Conservation (phyloP, 2,888 invertebrate species). For the Seira musarum region DNA sequence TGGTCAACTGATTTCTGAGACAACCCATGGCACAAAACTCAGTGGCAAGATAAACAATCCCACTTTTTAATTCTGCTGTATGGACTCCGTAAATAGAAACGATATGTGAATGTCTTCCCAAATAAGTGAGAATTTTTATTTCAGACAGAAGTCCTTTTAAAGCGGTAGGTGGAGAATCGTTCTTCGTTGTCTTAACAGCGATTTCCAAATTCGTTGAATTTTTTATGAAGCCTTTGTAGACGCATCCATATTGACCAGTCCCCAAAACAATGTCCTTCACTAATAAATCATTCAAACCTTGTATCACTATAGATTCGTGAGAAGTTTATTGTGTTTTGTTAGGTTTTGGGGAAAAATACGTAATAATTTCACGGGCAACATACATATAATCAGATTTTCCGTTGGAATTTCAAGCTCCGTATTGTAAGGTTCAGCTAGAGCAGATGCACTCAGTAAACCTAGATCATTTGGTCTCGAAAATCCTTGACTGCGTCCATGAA, state of each 20-base stretch:
- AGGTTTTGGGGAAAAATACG: too few species aligned
- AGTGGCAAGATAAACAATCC: not conserved
- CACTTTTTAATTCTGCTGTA: not conserved
- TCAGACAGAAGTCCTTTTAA: slow-evolving; percentile 27
- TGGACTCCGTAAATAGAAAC: slow-evolving; percentile 18
- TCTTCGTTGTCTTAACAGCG: slow-evolving; percentile 9
- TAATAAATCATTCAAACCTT: not conserved
- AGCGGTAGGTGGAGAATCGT: not conserved
- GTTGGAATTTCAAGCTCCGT: slow-evolving; percentile 19
- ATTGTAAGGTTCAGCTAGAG: too few species aligned
- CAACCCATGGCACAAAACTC: slow-evolving; percentile 11
- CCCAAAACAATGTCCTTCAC: not conserved
- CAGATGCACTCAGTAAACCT: too few species aligned
- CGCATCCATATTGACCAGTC: not conserved
- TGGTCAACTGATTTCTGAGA: not conserved
- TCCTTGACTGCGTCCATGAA: too few species aligned
- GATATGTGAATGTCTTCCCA: slow-evolving; percentile 30
- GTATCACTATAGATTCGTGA: not conserved
- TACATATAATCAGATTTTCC: slow-evolving; percentile 10
- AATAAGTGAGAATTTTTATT: slow-evolving; percentile 23
- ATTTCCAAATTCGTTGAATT: not conserved
- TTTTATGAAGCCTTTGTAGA: not conserved
- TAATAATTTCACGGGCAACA: not conserved
- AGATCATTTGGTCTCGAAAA: too few species aligned
- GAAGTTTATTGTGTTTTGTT: too few species aligned